These are phyloP conservation scores for Drosophila buzzatii DNA, from an alignment of 2,888 invertebrate species.

Conservation along the genomic window DNA sequence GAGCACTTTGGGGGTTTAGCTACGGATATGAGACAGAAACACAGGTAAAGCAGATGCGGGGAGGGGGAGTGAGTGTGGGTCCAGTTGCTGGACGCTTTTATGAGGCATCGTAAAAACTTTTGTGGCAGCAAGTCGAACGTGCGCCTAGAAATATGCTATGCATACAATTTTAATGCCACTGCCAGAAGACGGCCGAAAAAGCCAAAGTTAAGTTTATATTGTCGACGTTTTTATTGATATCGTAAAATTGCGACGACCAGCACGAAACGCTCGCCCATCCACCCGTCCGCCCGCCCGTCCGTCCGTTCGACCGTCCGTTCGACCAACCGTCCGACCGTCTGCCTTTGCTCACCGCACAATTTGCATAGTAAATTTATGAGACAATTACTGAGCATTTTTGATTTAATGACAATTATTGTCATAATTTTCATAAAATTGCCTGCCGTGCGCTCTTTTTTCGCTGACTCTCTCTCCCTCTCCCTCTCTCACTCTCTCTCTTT, in stretches of 20 bases:
- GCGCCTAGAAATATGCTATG: constrained; percentile 77
- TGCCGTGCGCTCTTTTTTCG: constrained; percentile 49
- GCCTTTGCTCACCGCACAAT: constrained; percentile 62
- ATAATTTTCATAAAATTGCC: constrained; percentile 82
- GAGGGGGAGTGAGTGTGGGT: constrained; percentile 20
- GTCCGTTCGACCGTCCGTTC: not conserved
- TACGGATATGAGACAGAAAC: not conserved
- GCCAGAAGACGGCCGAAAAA: constrained; percentile 45
- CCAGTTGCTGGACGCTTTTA: constrained; percentile 67
- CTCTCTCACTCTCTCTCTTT: not conserved
- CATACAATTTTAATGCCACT: constrained; percentile 73
- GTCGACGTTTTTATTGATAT: constrained; percentile 81
- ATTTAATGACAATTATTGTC: constrained; percentile 83
- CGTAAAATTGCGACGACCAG: constrained; percentile 74
- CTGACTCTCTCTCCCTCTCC: not conserved
- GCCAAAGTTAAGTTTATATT: constrained; percentile 78
- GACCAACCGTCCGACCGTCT: not conserved
- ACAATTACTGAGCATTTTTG: constrained; percentile 82
- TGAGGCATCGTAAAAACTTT: constrained; percentile 74
- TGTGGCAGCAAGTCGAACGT: constrained; percentile 58
- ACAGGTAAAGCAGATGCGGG: not conserved
- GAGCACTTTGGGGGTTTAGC: constrained; percentile 11
- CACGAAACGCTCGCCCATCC: constrained; percentile 44
- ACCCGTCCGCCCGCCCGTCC: not conserved
- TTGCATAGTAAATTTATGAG: constrained; percentile 81